Conservation (phyloP, 64 coral and sea anemone genomes). For the Exaiptasia diaphana region DNA sequence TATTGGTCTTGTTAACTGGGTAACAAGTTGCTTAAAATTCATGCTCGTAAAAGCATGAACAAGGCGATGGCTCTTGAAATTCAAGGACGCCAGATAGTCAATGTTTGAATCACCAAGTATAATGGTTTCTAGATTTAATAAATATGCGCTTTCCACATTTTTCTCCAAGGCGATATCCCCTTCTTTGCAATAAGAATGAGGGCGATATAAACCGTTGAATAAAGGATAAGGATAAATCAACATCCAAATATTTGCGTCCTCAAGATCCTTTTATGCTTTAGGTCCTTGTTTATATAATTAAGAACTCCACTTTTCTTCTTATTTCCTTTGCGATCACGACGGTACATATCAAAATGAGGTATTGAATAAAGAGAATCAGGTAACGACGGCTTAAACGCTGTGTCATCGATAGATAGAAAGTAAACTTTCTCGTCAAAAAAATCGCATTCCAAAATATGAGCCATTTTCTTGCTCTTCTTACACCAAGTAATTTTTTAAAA, state of each 20-base stretch:
- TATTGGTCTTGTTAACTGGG: slow-evolving; percentile 42
- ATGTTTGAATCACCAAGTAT: neutral
- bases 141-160: neutral
- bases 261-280: no score
- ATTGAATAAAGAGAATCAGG: slow-evolving; percentile 23
- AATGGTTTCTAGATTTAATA: neutral
- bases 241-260: no score
- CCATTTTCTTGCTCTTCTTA: no score
- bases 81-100: neutral
- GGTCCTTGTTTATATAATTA: slow-evolving; percentile 40
- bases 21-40: slow-evolving; percentile 57
- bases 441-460: no score
- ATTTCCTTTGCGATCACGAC: slow-evolving; percentile 24
- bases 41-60: neutral
- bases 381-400: slow-evolving; percentile 9
- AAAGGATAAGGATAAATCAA: no score
- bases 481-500: no score
- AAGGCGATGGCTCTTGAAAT: neutral
- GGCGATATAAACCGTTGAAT: no score
- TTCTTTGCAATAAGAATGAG: neutral
- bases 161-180: neutral
- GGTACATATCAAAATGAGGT: slow-evolving; percentile 49
- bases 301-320: slow-evolving; percentile 38
- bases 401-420: slow-evolving; percentile 47
- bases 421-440: no score